Conservation (phyloP, 2,797 vertebrate genomes). For the Ctenopoma multispine region DNA sequence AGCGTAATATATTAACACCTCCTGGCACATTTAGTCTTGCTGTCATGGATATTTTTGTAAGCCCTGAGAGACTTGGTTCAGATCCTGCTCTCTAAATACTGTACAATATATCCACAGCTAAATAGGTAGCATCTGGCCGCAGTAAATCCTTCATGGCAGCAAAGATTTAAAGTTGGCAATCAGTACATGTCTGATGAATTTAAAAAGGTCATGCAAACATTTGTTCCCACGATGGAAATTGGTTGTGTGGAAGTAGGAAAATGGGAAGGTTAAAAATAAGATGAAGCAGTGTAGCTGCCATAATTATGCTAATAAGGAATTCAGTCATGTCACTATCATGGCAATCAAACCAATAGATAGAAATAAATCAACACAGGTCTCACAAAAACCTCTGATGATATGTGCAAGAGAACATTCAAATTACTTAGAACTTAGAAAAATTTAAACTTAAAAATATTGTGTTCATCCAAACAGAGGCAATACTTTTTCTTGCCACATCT, state of each 20-base stretch:
- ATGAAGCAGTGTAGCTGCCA: slow-evolving; percentile 2
- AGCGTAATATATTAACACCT: not conserved
- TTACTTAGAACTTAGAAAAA: no score
- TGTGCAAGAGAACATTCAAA: not conserved
- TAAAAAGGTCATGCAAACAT: slow-evolving; percentile 66
- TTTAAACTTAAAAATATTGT: no score
- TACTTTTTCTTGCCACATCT: not conserved
- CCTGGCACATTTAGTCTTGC: slow-evolving; percentile 2
- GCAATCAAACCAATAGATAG: slow-evolving; percentile 31
- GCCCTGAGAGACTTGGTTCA: not conserved
- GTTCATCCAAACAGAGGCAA: no score
- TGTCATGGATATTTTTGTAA: not conserved
- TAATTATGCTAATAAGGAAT: slow-evolving; percentile 19
- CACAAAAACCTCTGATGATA: not conserved
- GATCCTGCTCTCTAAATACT: not conserved
- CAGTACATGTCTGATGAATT: slow-evolving; percentile 50
- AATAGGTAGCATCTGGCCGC: slow-evolving; percentile 43
- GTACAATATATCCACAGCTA: slow-evolving; percentile 2
- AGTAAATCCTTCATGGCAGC: slow-evolving; percentile 48
- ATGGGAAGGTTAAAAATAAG: slow-evolving; percentile 18
- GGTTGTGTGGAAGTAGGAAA: slow-evolving; percentile 17
- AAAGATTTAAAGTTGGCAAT: slow-evolving; percentile 53
- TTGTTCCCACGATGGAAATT: slow-evolving; percentile 48
- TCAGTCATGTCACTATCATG: not conserved
- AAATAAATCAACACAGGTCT: slow-evolving; percentile 26